Conservation (phyloP, 1,140 invertebrate species). For the Lordiphosa mommai region DNA sequence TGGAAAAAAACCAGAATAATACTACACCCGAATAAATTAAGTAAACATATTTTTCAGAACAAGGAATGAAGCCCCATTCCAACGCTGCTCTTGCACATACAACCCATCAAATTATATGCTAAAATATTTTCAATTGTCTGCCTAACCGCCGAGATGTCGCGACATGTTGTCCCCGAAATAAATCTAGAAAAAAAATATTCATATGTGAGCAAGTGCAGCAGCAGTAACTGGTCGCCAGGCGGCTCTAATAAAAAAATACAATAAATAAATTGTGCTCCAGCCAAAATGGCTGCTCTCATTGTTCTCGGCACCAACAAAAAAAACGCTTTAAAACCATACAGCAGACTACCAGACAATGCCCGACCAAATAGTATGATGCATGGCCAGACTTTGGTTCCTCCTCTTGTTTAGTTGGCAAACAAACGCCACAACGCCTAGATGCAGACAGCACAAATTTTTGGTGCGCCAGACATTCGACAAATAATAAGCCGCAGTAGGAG, state of each 20-base stretch:
- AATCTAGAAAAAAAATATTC: constrained; percentile 6
- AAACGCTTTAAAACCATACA: constrained; percentile 25
- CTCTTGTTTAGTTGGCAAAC: constrained; percentile 33
- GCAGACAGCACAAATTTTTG: constrained; percentile 10
- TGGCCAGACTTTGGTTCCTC: constrained; percentile 10
- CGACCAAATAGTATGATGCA: constrained; percentile 35
- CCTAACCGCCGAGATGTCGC: constrained; percentile 32
- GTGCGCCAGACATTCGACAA: constrained; percentile 37
- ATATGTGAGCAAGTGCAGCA: constrained; percentile 1
- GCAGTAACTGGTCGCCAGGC: background rate
- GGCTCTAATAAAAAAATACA: background rate
- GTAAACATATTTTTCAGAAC: background rate
- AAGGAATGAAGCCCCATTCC: background rate
- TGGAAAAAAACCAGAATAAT: background rate
- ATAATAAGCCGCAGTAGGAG: constrained; percentile 19
- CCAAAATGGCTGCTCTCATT: constrained; percentile 10
- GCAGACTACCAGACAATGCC: constrained; percentile 4
- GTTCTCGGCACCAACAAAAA: background rate
- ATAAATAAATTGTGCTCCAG: constrained; percentile 8
- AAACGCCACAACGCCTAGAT: constrained; percentile 16
- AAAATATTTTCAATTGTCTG: constrained; percentile 36
- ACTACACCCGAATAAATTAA: background rate
- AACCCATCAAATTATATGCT: constrained; percentile 13
- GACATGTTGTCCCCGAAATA: constrained; percentile 14
- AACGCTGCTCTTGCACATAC: background rate